Evolutionary conservation across 2,797 vertebrate species (phyloP), one percentile per base, ranked within the genome.

Genomic region (Malurus leucopterus): DNA sequence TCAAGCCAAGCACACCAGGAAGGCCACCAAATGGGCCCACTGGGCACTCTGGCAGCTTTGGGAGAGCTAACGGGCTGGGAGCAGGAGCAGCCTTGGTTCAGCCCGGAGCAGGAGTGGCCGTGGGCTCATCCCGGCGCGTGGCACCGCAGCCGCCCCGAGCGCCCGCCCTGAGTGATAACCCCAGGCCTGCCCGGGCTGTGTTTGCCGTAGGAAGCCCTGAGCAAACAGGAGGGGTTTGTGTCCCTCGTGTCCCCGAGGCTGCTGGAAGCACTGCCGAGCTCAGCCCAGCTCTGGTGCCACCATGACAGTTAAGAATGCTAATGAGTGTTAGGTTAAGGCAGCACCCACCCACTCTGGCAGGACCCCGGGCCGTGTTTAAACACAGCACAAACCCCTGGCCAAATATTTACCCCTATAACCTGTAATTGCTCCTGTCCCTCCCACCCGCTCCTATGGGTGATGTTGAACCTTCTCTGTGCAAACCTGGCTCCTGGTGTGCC

Each of bases 111-210:
- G 61, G 24, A 32, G 34, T 5, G 16, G 44, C n/a, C 5, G 1
- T 15, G 2, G 2, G 77, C 74, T 78, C 5, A 27, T 41, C 51
- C 49, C 16, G 1, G 43, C 22, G 0, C 9, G 23, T 82, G 88
- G 70, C 73, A 1, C 38, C 4, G 5, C 65, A 24, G 32, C 67
- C 16, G 4, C 32, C 11, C 4, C 21, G 2, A 15, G 47, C 10
- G 0, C 17, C 55, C 1, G 4, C 2, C 2, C 1, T 0, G 23
- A 54, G 26, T 24, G 75, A 68, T 77, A 47, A 40, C 2, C n/a
- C 9, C 18, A 5, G 22, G 43, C 40, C 69, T 3, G 1, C 53
- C 5, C 6, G 5, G 43, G 54, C 8, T 0, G 5, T 89, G 85
- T 61, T 83, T 83, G 84, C 16, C 5, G 1, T 32, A 3, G 91